phyloP scores from a whole-genome alignment of 2,888 invertebrate genomes.

The Pyrgus malvae region DNA sequence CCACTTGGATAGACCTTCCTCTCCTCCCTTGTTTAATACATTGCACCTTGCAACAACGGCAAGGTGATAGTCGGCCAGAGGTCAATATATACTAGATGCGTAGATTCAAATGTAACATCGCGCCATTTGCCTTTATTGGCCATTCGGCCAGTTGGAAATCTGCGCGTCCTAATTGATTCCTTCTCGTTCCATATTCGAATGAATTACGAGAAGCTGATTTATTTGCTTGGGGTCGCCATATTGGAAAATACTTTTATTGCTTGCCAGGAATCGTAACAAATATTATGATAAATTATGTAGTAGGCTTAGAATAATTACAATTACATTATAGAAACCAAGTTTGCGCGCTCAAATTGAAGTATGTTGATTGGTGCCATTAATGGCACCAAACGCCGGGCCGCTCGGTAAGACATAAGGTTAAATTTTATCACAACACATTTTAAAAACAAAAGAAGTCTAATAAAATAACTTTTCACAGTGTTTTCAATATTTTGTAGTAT shows the following conservation, averaged over 20 bases:
- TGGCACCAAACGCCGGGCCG: too few relatives aligned
- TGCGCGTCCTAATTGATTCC: constrained; percentile 67
- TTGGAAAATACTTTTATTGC: constrained; percentile 25
- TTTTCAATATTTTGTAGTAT: too few relatives aligned
- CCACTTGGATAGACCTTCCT: constrained; percentile 46
- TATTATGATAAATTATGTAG: too few relatives aligned
- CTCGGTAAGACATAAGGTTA: too few relatives aligned
- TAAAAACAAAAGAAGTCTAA: too few relatives aligned
- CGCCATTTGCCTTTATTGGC: constrained; percentile 73
- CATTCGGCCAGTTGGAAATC: constrained; percentile 68
- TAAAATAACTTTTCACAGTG: too few relatives aligned
- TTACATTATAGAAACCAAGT: too few relatives aligned
- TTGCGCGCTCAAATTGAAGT: too few relatives aligned
- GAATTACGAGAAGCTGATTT: constrained; percentile 44
- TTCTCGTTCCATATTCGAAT: constrained; percentile 53
- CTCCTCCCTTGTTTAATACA: constrained; percentile 31
- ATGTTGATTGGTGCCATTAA: too few relatives aligned
- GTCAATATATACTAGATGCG: constrained; percentile 49
- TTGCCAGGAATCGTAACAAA: background rate
- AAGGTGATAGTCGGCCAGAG: constrained; percentile 32
- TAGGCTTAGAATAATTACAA: too few relatives aligned
- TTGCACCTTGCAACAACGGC: constrained; percentile 13
- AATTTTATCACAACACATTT: too few relatives aligned
- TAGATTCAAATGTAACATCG: constrained; percentile 55
- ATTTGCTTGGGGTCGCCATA: constrained; percentile 29